A percentile compares a stretch with the other conserved stretches of the same genome.
phyloP scores from a whole-genome alignment of 2,797 vertebrate genomes.

The Novumbra hubbsi region DNA sequence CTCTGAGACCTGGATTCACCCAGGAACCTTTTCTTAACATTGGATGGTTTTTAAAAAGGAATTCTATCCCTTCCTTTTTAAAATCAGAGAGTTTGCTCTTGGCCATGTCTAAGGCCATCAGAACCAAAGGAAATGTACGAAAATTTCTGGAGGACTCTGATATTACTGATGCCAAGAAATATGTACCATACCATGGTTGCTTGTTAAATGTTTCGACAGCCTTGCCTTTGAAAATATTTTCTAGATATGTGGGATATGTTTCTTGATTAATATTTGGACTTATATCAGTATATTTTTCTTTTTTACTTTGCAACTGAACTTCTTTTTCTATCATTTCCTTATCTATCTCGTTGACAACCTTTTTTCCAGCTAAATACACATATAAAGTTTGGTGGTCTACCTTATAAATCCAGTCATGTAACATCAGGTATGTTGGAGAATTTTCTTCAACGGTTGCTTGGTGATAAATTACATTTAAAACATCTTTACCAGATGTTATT shows the following conservation, averaged over 20 bases:
- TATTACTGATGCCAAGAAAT: conserved; percentile 44
- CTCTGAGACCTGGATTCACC: conserved; percentile 32
- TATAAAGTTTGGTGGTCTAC: neutral
- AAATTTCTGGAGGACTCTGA: conserved; percentile 54
- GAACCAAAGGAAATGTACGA: conserved; percentile 40
- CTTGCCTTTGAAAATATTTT: neutral
- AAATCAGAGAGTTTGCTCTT: neutral
- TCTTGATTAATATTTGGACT: rapidly evolving
- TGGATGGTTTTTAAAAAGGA: conserved; percentile 29
- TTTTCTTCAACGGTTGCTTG: conserved; percentile 8
- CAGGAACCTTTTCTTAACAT: conserved; percentile 36
- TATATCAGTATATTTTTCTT: neutral
- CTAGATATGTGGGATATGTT: neutral
- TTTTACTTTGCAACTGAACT: rapidly evolving
- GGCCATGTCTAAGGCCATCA: conserved; percentile 32
- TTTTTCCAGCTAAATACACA: conserved; percentile 38
- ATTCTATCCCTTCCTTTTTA: neutral
- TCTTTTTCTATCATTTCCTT: rapidly evolving
- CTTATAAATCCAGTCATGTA: conserved; percentile 43
- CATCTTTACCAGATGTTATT: conserved; percentile 25
- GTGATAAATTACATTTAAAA: conserved; percentile 30
- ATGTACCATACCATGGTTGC: conserved; percentile 17
- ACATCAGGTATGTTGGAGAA: neutral
- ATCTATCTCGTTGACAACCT: neutral
- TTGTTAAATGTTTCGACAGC: rapidly evolving